Conservation (phyloP, 1,140 invertebrate species). For the Papilio dardanus region DNA sequence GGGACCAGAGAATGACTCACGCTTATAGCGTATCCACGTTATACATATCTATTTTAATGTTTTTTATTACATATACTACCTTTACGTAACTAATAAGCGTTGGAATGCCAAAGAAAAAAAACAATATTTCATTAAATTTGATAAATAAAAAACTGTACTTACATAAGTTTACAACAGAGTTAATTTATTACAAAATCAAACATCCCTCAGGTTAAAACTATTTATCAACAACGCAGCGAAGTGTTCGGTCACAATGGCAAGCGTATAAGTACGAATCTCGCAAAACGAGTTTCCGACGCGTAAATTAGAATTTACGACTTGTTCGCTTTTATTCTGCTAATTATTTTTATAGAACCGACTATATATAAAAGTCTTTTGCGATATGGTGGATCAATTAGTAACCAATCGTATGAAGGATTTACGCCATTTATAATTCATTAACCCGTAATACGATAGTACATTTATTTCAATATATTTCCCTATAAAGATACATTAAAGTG, state of each 20-base stretch:
- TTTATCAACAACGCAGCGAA: conserved; percentile 14
- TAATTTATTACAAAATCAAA: neutral
- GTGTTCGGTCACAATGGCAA: neutral
- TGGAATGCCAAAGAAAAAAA: neutral
- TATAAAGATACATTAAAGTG: neutral
- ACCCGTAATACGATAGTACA: neutral
- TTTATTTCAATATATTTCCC: neutral
- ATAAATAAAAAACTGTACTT: neutral
- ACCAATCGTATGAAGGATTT: conserved; percentile 34
- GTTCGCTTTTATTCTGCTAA: conserved; percentile 38
- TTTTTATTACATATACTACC: no score
- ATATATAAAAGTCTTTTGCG: conserved; percentile 41
- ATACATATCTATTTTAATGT: no score
- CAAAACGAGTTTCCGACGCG: conserved; percentile 41
- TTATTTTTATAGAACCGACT: conserved; percentile 42
- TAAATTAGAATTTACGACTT: conserved; percentile 44
- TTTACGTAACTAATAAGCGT: no score
- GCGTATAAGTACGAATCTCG: conserved; percentile 40
- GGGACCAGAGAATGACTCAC: no score
- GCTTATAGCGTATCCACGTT: no score
- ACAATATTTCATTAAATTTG: neutral
- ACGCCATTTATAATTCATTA: neutral
- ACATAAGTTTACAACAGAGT: neutral
- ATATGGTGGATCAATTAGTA: conserved; percentile 41
- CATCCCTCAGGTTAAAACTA: conserved; percentile 6